Evolutionary conservation across 2,888 invertebrate genomes (phyloP).

Genomic region (Panopea generosa): DNA sequence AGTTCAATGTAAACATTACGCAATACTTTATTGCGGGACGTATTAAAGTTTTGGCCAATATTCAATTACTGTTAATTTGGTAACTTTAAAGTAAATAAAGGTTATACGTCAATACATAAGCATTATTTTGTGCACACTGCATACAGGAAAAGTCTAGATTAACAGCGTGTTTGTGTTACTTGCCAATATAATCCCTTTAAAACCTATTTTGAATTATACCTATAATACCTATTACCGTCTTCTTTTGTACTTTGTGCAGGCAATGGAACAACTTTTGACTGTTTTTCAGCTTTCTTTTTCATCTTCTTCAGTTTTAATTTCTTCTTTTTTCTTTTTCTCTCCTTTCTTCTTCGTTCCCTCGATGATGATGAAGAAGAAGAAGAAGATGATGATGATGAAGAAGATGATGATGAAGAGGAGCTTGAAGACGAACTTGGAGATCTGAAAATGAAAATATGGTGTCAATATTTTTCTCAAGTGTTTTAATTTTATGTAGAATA

Average conservation of each 20-base stretch:
- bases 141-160: too few species aligned
- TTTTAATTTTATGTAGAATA: too few species aligned
- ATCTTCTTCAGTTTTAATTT: constrained; percentile 61
- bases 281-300: constrained; percentile 39
- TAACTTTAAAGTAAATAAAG: too few species aligned
- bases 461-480: too few species aligned
- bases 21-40: too few species aligned
- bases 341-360: constrained; percentile 66
- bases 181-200: too few species aligned
- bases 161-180: too few species aligned
- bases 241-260: constrained; percentile 13
- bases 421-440: constrained; percentile 15
- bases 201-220: constrained; percentile 25
- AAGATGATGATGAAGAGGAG: constrained; percentile 40
- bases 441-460: constrained; percentile 27
- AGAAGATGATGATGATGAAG: constrained; percentile 41
- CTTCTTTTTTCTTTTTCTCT: constrained; percentile 65
- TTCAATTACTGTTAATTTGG: too few species aligned
- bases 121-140: too few species aligned
- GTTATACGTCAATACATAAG: too few species aligned
- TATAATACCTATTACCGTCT: constrained; percentile 64
- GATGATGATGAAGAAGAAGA: constrained; percentile 64
- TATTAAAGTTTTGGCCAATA: too few species aligned
- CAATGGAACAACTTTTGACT: neutral
- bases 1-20: too few species aligned